Base-by-base conservation (phyloP, 2,797 vertebrate species). In the Ibycter americanus region DNA sequence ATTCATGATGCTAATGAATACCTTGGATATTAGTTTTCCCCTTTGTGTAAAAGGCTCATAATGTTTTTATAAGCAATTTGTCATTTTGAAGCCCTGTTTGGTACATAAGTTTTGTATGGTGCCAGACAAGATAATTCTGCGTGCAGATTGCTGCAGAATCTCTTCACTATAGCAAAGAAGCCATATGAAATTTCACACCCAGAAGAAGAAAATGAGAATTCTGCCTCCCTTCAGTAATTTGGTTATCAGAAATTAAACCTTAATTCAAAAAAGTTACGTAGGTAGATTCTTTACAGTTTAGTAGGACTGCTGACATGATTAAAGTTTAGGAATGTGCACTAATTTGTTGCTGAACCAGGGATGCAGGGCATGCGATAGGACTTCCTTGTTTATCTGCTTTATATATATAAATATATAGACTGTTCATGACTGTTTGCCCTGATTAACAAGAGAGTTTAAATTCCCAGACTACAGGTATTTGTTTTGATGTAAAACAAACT, bases 301-400 rank as follows among this genome's bases (percentile, higher is more conserved):
- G 5, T n/a, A 49, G 5, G 38, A 66, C 11, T 59, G n/a, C 16
- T 79, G 42, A 63, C 20, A 25, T 51, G 58, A 76, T 55, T 81
- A 58, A 74, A 79, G 10, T 65, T 90, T 72, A 72, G 31, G 31
- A 85, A 59, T 26, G 31, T 31, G n/a, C 34, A 40, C 81, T 58
- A 72, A 2, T 32, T 8, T 77, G 9, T 65, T 72, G 34, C 17
- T 78, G 72, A 95, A 74, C 15, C 17, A 47, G 11, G 8, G 14
- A 15, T 5, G 3, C 27, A 79, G 34, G 19, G 13, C 66, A 26
- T 51, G 4, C 1, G 5, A 36, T 2, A 1, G 12, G 19, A 42
- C 23, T 77, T 81, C 17, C 32, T 70, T 85, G 46, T 7, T 87
- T 80, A 63, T 63, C 38, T 89, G 9, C 26, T 62, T 72, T 61